Evolutionary conservation across 2,113 vertebrate species (phyloP), one percentile per base, ranked within the genome.

Genomic region (Solenodon paradoxus): DNA sequence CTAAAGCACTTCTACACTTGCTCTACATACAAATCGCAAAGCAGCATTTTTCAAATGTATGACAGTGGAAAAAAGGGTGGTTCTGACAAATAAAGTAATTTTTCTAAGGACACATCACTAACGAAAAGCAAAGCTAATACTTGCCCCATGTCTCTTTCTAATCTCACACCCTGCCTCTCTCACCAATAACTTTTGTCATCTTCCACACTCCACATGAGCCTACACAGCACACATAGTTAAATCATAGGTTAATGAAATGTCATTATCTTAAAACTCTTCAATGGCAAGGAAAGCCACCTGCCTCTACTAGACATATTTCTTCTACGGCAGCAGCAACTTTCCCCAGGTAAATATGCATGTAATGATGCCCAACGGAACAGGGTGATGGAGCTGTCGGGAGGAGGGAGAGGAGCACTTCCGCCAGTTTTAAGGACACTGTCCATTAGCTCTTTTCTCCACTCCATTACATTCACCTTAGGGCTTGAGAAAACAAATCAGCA

Each of bases 391-490:
- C 8, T 7, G 19, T 17, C 9, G 22, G 53, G 57, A 80, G 35
- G 66, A 49, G 7, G 28, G 19, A 64, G 2, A 79, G 38, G 17
- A 64, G 30, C 42, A 55, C 80, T 66, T 28, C 61, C 66, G 40
- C 71, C 77, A 72, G 64, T 20, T 82, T 42, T 81, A 55, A 88
- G 68, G 82, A 79, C 57, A 77, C 77, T 20, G 45, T 82, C 59
- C 74, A 91, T 94, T 75, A 90, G 51, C 32, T 71, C 51, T 81
- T 45, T 42, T 82, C 77, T 94, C 79, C 83, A 86, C 42, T 69
- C 81, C 88, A 91, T 75, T 49, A 83, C 51, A 4, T 71, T 35
- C 0, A 89, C 68, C 57, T 94, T 24, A 16, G 69, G 26, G 74
- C 28, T 42, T 91, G 12, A 86, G 92, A 89, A 94, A 93, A 80